Evolutionary conservation across 2,888 invertebrate genomes (phyloP), one percentile per base, ranked within the genome.

Genomic region (Drosophila fulvimacula): DNA sequence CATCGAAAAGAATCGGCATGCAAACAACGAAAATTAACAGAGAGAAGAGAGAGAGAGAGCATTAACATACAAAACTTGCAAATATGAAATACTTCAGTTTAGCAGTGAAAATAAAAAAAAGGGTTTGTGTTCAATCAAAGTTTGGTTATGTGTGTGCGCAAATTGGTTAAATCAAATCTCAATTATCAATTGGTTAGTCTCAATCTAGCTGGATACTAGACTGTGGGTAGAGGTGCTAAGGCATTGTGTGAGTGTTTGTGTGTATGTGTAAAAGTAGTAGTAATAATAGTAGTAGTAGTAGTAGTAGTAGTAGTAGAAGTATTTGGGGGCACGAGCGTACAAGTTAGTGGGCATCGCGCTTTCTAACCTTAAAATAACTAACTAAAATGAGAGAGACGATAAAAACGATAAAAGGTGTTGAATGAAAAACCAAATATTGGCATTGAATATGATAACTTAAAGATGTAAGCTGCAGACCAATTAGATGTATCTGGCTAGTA

Each of bases 121-220:
- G 56, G 59, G 52, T 62, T 68, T 76, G 57, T 41, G 60, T 60
- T 65, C 17, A 64, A 65, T 58, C 36, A 61, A 65, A 60, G 56
- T 75, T 59, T 59, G 56, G 70, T 62, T 57, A 60, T 61, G 79
- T 62, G 73, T 59, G 56, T 30, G 62, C 57, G 55, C 58, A 61
- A 64, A 76, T 64, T 64, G 56, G 58, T 69, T 82, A 51, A 66
- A 62, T 66, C 55, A 52, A 59, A 51, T 39, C 58, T 75, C 81
- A 83, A 84, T 80, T 59, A 17, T 69, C 41, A 63, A 53, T 78
- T 69, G 52, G 65, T 83, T 79, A 73, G 75, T 68, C 79, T 82
- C 67, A 69, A 87, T 84, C 88, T 88, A 87, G 82, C 82, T 83
- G 82, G 85, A 84, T 82, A 71, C 42, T 62, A 68, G 64, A 67